These are phyloP conservation scores for Sterrhoptilus dennistouni DNA, from an alignment of 2,113 vertebrate species.

Conservation along the genomic window DNA sequence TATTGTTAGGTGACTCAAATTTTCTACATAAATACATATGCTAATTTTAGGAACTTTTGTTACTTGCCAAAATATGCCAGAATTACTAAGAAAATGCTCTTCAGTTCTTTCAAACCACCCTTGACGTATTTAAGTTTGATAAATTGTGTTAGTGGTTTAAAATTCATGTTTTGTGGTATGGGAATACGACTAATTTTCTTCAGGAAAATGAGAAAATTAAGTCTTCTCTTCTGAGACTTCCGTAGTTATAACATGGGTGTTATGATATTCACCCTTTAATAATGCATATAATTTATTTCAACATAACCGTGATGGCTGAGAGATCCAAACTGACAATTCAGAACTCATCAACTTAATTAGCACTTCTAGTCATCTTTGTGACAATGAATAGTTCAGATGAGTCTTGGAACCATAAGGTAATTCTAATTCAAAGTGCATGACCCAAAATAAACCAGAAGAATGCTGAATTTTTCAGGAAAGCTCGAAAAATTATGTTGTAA, in stretches of 20 bases:
- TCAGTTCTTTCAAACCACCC: neutral
- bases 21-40: neutral
- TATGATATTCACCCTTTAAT: constrained; percentile 18
- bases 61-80: neutral
- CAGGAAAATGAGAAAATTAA: constrained; percentile 66
- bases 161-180: constrained; percentile 47
- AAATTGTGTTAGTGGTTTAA: constrained; percentile 34
- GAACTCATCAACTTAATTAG: constrained; percentile 17
- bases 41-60: neutral
- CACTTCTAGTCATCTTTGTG: neutral
- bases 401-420: neutral
- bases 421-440: constrained; percentile 18
- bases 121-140: constrained; percentile 33
- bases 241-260: constrained; percentile 9
- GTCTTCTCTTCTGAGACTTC: constrained; percentile 38
- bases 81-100: neutral
- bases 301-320: neutral
- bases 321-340: constrained; percentile 6
- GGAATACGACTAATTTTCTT: constrained; percentile 60
- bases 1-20: neutral
- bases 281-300: constrained; percentile 58
- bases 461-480: neutral
- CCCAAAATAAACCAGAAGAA: neutral
- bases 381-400: neutral
- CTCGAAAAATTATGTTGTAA: neutral